Evolutionary conservation across 2,113 vertebrate genomes (phyloP).

Genomic region (Heterochromis multidens): DNA sequence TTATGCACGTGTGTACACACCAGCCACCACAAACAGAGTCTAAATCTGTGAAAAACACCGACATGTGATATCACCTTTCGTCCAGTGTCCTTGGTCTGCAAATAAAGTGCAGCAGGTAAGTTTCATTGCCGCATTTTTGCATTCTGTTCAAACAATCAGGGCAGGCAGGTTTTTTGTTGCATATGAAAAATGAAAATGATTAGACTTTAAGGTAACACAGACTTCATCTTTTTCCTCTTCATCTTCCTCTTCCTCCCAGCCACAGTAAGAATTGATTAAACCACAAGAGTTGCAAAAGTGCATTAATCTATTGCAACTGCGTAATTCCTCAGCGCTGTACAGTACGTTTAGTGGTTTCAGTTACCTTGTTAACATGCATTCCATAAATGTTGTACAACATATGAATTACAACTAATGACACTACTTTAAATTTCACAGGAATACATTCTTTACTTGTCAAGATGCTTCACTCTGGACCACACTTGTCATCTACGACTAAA

Average conservation of each 20-base stretch:
- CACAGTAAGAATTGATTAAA: background rate
- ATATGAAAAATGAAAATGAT: too few species aligned
- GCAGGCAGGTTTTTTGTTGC: background rate
- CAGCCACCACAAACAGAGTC: background rate
- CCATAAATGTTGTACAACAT: background rate
- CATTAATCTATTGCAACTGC: background rate
- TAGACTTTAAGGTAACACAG: background rate
- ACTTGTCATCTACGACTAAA: background rate
- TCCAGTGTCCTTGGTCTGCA: too few species aligned
- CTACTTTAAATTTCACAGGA: too few species aligned
- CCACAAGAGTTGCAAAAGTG: background rate
- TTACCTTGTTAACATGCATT: fast-evolving
- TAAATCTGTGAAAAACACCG: background rate
- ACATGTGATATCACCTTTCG: background rate
- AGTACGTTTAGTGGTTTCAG: background rate
- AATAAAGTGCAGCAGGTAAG: background rate
- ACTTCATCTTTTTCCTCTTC: background rate
- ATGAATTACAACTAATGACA: background rate
- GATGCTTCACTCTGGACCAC: background rate
- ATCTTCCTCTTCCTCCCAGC: background rate
- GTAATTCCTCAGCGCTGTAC: background rate
- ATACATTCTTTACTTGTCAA: background rate
- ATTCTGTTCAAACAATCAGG: background rate
- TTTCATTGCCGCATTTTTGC: background rate
- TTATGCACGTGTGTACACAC: background rate